Conservation (phyloP, 2,797 vertebrate genomes). For the Pantherophis alleghaniensis region DNA sequence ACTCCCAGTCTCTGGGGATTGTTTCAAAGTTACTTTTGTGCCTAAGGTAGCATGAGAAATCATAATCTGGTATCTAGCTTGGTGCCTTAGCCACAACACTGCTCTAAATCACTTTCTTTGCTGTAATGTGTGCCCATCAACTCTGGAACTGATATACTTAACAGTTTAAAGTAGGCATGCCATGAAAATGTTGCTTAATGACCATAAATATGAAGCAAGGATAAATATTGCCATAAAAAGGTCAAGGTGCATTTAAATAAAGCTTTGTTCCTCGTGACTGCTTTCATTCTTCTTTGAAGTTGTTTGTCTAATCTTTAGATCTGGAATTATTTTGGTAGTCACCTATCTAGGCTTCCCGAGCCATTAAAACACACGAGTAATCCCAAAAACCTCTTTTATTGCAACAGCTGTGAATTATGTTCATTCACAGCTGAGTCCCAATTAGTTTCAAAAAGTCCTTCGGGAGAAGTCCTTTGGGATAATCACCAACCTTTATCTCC, state of each 20-base stretch:
- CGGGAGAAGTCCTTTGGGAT: too few relatives aligned
- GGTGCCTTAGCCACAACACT: background rate
- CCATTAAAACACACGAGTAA: too few relatives aligned
- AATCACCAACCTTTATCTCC: too few relatives aligned
- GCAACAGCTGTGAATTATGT: too few relatives aligned
- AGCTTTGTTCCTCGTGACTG: background rate
- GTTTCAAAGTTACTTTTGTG: background rate
- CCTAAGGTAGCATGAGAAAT: background rate
- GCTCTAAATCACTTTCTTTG: background rate
- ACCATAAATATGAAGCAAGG: background rate
- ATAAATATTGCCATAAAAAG: background rate
- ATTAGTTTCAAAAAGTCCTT: too few relatives aligned
- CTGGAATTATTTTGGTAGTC: background rate
- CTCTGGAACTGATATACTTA: background rate
- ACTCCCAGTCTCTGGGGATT: background rate
- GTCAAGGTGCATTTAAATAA: background rate
- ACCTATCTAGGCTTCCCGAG: background rate
- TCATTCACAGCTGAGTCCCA: too few relatives aligned
- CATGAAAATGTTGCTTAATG: background rate
- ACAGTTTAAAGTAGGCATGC: background rate
- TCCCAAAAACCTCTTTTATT: too few relatives aligned
- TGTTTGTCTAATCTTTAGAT: background rate
- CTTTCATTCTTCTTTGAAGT: background rate
- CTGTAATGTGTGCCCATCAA: background rate
- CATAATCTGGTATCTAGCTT: background rate